Base-by-base conservation (phyloP, 2,797 vertebrate genomes). In the Lateolabrax maculatus region DNA sequence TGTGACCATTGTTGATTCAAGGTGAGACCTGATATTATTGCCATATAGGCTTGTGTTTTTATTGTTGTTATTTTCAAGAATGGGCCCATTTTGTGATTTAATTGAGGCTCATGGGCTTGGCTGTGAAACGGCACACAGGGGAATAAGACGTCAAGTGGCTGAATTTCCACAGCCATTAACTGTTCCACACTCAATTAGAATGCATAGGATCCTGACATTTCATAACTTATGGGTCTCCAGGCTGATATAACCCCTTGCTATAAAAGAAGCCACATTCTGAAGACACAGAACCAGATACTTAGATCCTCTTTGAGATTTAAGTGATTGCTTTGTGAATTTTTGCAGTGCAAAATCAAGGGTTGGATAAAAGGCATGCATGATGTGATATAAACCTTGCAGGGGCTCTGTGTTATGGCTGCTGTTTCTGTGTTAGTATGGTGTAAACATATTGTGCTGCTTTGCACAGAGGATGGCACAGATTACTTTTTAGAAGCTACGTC, bases 141-240 rank as follows among this genome's bases (percentile, higher is more conserved):
- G 96, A 96, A 92, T 94, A 92, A 91, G 90, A 94, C 91, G 87
- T 95, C 94, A 94, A 94, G 93, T 90, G 86, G 90, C 93, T 95
- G 95, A 94, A 95, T 95, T 95, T 95, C 94, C 93, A 91, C 91
- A 90, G 90, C 94, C 95, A 95, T 96, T 96, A 96, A 95, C 87
- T 92, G 94, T 94, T 94, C 95, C 91, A 91, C 93, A 92, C 93
- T 95, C 95, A 96, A 96, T 96, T 96, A 96, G 95, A 96, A 96
- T 96, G 95, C 95, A 95, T 95, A 93, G 95, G 93, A 95, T 95
- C 94, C 93, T 95, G 95, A 96, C 95, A 90, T 94, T 91, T 91
- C 92, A 93, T 95, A 96, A 96, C 93, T 95, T 96, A 96, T 93
- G 92, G 92, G 91, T 93, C 95, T 95, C 95, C 79, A 81, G 92